phyloP scores from a whole-genome alignment of 2,888 invertebrate species.

The Acleris laterana region DNA sequence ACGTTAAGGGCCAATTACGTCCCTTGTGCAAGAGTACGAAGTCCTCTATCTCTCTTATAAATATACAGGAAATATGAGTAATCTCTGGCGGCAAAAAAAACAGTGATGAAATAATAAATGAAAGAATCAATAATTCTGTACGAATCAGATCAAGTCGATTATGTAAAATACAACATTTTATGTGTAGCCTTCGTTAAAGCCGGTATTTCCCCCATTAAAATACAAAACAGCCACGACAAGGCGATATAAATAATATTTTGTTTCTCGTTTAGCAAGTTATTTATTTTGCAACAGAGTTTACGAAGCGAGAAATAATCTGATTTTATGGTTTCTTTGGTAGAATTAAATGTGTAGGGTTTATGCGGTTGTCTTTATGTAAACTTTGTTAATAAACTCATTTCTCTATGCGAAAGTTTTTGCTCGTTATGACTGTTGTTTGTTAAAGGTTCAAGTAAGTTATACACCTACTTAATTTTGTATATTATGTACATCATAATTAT shows the following conservation, averaged over 20 bases:
- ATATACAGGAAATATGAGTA: not conserved
- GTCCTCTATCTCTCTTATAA: not conserved
- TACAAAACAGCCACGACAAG: not conserved
- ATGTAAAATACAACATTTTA: not conserved
- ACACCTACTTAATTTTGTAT: too few relatives aligned
- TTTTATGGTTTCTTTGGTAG: not conserved
- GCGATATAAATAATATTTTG: slow-evolving; percentile 5
- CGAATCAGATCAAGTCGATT: not conserved
- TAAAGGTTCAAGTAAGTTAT: too few relatives aligned
- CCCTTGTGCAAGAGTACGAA: not conserved
- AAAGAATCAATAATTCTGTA: not conserved
- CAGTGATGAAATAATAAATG: not conserved
- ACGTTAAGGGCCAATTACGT: slow-evolving; percentile 1
- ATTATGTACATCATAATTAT: too few relatives aligned
- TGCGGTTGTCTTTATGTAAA: too few relatives aligned
- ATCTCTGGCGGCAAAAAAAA: not conserved
- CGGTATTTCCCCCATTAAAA: slow-evolving; percentile 5
- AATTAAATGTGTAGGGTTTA: not conserved
- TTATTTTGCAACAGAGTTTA: not conserved
- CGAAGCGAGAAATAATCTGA: not conserved
- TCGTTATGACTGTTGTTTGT: too few relatives aligned
- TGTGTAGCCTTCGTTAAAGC: slow-evolving; percentile 1
- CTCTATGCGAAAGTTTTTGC: too few relatives aligned
- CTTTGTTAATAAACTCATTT: too few relatives aligned
- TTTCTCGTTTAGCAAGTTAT: not conserved